Evolutionary conservation across 2,797 vertebrate genomes (phyloP).

Genomic region (Coregonus suidteri): DNA sequence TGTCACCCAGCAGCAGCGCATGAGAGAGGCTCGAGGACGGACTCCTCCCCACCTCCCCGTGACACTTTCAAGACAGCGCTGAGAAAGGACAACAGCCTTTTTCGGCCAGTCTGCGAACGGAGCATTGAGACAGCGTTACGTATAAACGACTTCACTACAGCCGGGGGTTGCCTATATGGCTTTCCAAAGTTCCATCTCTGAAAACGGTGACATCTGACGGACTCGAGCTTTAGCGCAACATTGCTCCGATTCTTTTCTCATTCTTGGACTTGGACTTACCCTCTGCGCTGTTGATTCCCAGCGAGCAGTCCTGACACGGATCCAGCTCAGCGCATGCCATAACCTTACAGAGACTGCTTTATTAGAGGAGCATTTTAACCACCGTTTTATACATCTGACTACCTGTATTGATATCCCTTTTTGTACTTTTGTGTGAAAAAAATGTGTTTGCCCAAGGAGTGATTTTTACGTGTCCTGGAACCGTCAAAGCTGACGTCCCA

Average conservation of each 20-base stretch:
- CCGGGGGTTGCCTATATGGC: constrained; percentile 53
- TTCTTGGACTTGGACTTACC: constrained; percentile 50
- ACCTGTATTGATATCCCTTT: constrained; percentile 33
- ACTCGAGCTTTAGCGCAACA: constrained; percentile 68
- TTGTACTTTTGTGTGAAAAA: constrained; percentile 40
- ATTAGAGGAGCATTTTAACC: constrained; percentile 31
- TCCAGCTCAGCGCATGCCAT: constrained; percentile 4
- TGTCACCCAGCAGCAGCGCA: constrained; percentile 52
- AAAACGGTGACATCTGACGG: constrained; percentile 74
- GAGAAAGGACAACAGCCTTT: constrained; percentile 51
- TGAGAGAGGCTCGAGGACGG: constrained; percentile 57
- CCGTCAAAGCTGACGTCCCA: constrained; percentile 47
- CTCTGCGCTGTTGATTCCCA: constrained; percentile 49
- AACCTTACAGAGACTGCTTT: not conserved
- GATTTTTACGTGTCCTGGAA: constrained; percentile 36
- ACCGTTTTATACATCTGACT: not conserved
- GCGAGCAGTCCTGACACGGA: constrained; percentile 7
- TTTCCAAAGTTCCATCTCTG: constrained; percentile 73
- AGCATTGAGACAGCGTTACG: constrained; percentile 29
- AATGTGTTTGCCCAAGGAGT: constrained; percentile 27
- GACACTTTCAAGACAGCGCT: constrained; percentile 59
- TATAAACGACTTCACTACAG: constrained; percentile 16
- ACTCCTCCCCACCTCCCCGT: constrained; percentile 70
- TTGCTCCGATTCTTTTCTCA: constrained; percentile 47
- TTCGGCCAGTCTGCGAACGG: constrained; percentile 17